Conservation (phyloP, 2,888 invertebrate genomes). For the Stenoptilia bipunctidactyla region DNA sequence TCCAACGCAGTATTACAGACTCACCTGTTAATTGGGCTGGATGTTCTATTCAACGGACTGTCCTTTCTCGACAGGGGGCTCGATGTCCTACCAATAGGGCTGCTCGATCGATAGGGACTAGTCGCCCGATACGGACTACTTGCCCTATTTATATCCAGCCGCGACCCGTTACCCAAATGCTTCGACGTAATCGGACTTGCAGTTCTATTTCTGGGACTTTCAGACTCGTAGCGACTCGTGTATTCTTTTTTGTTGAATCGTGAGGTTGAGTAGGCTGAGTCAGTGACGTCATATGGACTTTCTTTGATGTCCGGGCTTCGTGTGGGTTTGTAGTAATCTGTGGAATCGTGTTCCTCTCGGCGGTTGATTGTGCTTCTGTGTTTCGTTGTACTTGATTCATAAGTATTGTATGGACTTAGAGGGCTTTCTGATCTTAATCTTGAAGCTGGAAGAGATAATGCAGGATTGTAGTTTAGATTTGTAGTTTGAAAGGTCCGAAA, state of each 20-base stretch:
- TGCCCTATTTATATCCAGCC: slow-evolving; percentile 62
- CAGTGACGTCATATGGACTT: slow-evolving; percentile 53
- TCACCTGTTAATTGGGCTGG: slow-evolving; percentile 66
- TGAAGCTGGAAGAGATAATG: slow-evolving; percentile 38
- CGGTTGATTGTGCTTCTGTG: slow-evolving; percentile 51
- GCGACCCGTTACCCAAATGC: slow-evolving; percentile 62
- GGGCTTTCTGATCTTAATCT: slow-evolving; percentile 62
- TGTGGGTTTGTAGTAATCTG: slow-evolving; percentile 56
- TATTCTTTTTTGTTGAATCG: slow-evolving; percentile 50
- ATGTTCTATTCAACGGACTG: slow-evolving; percentile 62
- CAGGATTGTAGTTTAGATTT: no score
- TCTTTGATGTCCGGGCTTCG: slow-evolving; percentile 50
- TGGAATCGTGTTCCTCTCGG: slow-evolving; percentile 55
- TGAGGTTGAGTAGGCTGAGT: slow-evolving; percentile 53
- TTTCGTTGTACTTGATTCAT: slow-evolving; percentile 45
- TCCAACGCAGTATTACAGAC: no score
- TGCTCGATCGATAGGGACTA: slow-evolving; percentile 50
- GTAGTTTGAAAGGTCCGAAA: no score
- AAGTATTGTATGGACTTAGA: slow-evolving; percentile 48
- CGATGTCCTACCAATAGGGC: slow-evolving; percentile 51
- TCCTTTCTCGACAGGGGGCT: slow-evolving; percentile 69
- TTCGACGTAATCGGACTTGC: slow-evolving; percentile 65
- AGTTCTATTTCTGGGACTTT: slow-evolving; percentile 55
- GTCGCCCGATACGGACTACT: slow-evolving; percentile 49
- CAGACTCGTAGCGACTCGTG: slow-evolving; percentile 45